Base-by-base conservation (phyloP, 2,797 vertebrate genomes). In the Onychomys torridus region DNA sequence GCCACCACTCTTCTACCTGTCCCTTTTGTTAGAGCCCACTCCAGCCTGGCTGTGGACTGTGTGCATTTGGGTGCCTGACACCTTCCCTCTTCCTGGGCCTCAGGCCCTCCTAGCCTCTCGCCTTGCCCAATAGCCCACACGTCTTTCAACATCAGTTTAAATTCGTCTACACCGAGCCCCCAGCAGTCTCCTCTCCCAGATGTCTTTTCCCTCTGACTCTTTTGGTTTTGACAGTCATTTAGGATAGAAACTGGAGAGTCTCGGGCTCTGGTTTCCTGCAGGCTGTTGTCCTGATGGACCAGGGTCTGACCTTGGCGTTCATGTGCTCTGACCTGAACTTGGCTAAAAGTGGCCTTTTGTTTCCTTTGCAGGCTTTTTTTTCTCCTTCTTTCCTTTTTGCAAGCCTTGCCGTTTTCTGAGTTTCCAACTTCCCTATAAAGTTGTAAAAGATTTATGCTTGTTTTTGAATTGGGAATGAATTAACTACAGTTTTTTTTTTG, bases 341-440 rank as follows among this genome's bases (percentile, higher is more conserved):
- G 67, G 46, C 34, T 43, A 46, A 57, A 92, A 88, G 61, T 63
- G 11, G 55, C 34, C 81, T 95, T 91, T 94, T 82, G 77, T 73
- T 59, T n/a, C 6, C 43, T 89, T 87, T 23, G 49, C 43, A 34
- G 83, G 10, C 61, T 67, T 76, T 76, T 63, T 71, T 19, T 61
- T 81, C 57, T n/a, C 67, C 65, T 79, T 69, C 63, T 19, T 61
- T 81, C 16, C 75, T 65, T 79, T 75, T 73, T 78, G n/a, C 37
- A 84, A 81, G 29, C n/a, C 52, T 94, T 27, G 4, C 49, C 91
- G 40, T 89, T 78, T 93, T 81, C 85, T 95, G 34, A 17, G 25
- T 89, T 96, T 93, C 61, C 65, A 76, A 95, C 78, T 95, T 96
- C 76, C 69, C 97, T 52, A 57, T 95, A 40, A 73, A 57, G 23